Conservation (phyloP, 30 jellyfish, hydroid and myxozoan genomes). For the Mastigias papua region DNA sequence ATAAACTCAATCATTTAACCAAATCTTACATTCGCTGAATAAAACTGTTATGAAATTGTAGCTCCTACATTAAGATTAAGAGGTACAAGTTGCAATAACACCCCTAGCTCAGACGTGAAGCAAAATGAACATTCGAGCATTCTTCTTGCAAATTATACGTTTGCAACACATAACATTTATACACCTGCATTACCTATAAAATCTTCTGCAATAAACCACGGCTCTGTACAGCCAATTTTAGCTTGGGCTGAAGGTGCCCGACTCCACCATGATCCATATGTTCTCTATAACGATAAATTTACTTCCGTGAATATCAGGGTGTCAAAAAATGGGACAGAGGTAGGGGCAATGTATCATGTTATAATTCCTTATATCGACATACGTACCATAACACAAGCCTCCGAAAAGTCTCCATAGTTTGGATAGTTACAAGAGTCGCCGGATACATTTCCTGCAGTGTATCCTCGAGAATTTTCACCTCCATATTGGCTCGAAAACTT, state of each 20-base stretch:
- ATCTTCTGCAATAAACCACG: constrained; percentile 68
- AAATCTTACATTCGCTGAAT: too few species aligned
- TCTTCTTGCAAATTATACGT: too few species aligned
- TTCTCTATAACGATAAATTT: constrained; percentile 27
- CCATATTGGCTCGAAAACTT: constrained; percentile 77
- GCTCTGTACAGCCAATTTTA: constrained; percentile 36
- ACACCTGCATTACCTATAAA: constrained; percentile 46
- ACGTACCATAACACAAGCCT: constrained; percentile 72
- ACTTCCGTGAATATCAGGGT: too few species aligned
- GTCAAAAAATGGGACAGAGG: too few species aligned
- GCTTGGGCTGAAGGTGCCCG: constrained; percentile 46
- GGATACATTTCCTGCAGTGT: constrained; percentile 58
- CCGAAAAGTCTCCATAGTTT: constrained; percentile 79
- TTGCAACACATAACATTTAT: neutral
- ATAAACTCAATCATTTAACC: too few species aligned
- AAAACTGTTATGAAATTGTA: too few species aligned
- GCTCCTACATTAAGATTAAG: too few species aligned
- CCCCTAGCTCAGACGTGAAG: too few species aligned
- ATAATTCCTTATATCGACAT: too few species aligned
- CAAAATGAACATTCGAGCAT: too few species aligned
- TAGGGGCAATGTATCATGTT: too few species aligned
- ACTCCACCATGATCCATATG: constrained; percentile 77
- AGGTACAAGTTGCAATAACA: too few species aligned
- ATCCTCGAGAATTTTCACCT: constrained; percentile 59
- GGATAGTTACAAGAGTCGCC: constrained; percentile 64